phyloP scores from a whole-genome alignment of 2,888 invertebrate genomes.

The Opisthograptis luteolata region DNA sequence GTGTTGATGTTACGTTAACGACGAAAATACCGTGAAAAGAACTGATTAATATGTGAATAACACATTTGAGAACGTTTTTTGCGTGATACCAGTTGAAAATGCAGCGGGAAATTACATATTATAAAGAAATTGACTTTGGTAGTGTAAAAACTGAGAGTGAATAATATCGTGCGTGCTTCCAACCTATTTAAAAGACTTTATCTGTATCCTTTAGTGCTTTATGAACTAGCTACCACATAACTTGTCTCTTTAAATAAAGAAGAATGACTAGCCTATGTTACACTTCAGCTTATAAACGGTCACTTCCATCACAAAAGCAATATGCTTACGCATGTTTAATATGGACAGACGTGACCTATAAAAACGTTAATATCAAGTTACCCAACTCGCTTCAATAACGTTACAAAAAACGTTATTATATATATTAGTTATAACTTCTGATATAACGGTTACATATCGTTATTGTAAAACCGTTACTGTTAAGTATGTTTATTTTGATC shows the following conservation, averaged over 20 bases:
- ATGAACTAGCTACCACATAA: too few species aligned
- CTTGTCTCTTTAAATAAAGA: too few species aligned
- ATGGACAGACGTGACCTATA: not conserved
- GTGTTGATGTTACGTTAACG: too few species aligned
- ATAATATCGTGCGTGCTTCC: not conserved
- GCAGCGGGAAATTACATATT: not conserved
- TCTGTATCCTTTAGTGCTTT: too few species aligned
- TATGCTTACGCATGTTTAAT: too few species aligned
- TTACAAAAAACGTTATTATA: not conserved
- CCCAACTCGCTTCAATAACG: not conserved
- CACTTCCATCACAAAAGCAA: too few species aligned
- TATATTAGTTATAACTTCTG: not conserved
- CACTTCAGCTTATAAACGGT: too few species aligned
- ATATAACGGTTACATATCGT: not conserved
- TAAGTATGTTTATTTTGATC: constrained; percentile 38
- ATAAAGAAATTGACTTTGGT: not conserved
- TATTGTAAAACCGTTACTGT: not conserved
- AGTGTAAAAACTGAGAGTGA: not conserved
- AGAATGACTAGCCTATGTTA: too few species aligned
- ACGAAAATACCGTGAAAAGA: too few species aligned
- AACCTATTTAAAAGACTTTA: not conserved
- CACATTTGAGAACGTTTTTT: not conserved
- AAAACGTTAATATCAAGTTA: not conserved
- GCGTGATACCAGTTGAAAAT: too few species aligned
- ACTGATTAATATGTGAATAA: too few species aligned